phyloP scores from a whole-genome alignment of 2,113 vertebrate species.

The Panurus biarmicus region DNA sequence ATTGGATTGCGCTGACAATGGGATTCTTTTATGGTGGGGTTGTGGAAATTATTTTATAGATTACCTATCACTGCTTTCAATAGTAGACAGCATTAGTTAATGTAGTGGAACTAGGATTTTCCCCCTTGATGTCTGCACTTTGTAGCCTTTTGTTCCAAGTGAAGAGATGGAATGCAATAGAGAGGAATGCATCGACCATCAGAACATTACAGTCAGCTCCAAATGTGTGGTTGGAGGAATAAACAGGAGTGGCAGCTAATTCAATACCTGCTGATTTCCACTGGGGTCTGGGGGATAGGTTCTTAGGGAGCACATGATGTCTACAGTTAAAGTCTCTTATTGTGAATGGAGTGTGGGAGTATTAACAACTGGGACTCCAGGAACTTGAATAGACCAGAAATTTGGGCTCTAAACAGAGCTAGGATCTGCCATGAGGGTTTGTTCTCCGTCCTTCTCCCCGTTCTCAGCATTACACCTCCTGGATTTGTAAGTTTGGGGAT shows the following conservation, averaged over 20 bases:
- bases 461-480: neutral
- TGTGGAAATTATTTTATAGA: slow-evolving; percentile 31
- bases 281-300: neutral
- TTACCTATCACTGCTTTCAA: neutral
- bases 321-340: neutral
- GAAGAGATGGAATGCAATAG: neutral
- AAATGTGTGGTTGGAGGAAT: neutral
- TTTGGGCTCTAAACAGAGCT: neutral
- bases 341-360: neutral
- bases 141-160: neutral
- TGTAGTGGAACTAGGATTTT: neutral
- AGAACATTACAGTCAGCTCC: neutral
- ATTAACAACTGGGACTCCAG: neutral
- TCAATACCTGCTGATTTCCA: neutral
- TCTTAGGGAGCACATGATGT: neutral
- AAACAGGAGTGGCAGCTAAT: neutral
- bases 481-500: neutral
- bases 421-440: neutral
- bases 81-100: neutral
- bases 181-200: neutral
- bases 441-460: neutral
- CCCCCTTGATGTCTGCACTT: neutral
- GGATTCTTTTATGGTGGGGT: neutral
- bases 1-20: neutral
- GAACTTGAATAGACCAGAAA: neutral